Base-by-base conservation (phyloP, 2,888 invertebrate genomes). In the Galerucella pusilla region DNA sequence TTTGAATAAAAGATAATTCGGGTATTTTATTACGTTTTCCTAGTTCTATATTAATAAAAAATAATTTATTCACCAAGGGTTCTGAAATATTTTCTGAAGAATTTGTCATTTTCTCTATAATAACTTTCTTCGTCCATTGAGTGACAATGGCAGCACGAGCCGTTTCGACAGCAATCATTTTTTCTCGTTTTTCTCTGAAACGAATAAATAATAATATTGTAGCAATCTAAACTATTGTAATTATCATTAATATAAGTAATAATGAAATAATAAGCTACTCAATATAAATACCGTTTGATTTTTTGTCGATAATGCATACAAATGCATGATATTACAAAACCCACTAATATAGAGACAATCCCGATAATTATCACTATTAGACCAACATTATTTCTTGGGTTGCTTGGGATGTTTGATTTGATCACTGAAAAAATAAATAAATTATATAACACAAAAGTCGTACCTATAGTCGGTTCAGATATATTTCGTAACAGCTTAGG, bases 61-160 rank as follows among this genome's bases (percentile, higher is more conserved):
- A 49, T 57, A 25, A 59, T n/a, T 81, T 88, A 59, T 66, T 88
- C 85, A 92, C 92, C 88, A 93, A 85, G 57, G 91, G 91, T 83
- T 94, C 93, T 63, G 91, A 90, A 16, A 90, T 90, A 78, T 91
- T 89, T 82, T 90, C 90, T 74, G 90, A 86, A 71, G 93, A 93
- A 71, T 92, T 89, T 61, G 89, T 90, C 54, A 94, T 94, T 84
- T 95, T 95, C 85, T 96, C 96, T 3, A 96, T 94, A 11, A 95
- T 95, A 2, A 96, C 94, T 86, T 95, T 96, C 87, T 96, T 96
- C 0, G 95, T 96, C 95, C 95, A 96, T 81, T 95, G 95, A 46
- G 96, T 95, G 3, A 94, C 78, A 0, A 95, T 94, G n/a, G 93
- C 94, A 0, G 93, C 93, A 68, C 93, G 88, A 0, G 93, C 94